Conservation (phyloP, 1,140 invertebrate species). For the Calliphora vicina region DNA sequence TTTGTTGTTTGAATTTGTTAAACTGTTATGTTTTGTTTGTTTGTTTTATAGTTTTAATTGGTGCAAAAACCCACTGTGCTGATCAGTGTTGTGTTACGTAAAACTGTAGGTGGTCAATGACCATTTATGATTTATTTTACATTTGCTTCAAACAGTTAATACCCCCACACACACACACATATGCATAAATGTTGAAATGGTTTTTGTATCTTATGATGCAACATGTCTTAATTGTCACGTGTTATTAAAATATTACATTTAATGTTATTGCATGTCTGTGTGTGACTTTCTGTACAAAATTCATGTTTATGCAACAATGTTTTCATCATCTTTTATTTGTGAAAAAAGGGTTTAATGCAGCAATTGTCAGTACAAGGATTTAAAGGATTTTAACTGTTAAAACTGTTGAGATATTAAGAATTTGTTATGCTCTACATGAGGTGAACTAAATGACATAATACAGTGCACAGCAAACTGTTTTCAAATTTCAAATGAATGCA, state of each 20-base stretch:
- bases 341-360: too few species aligned
- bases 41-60: conserved; percentile 24
- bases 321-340: too few species aligned
- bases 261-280: background rate
- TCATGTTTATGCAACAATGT: background rate
- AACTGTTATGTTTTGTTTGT: background rate
- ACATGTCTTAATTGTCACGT: background rate
- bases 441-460: too few species aligned
- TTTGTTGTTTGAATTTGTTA: background rate
- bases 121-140: background rate
- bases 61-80: background rate
- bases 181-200: background rate
- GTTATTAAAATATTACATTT: background rate
- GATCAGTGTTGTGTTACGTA: background rate
- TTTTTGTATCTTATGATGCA: background rate
- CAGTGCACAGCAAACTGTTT: too few species aligned
- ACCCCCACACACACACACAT: background rate
- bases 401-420: too few species aligned
- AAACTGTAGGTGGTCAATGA: background rate
- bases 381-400: too few species aligned
- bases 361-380: too few species aligned
- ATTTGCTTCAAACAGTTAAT: background rate
- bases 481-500: too few species aligned
- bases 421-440: too few species aligned
- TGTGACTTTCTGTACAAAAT: background rate